Evolutionary conservation across 2,888 invertebrate genomes (phyloP), one percentile per base, ranked within the genome.

Genomic region (Pseudococcus longispinus): DNA sequence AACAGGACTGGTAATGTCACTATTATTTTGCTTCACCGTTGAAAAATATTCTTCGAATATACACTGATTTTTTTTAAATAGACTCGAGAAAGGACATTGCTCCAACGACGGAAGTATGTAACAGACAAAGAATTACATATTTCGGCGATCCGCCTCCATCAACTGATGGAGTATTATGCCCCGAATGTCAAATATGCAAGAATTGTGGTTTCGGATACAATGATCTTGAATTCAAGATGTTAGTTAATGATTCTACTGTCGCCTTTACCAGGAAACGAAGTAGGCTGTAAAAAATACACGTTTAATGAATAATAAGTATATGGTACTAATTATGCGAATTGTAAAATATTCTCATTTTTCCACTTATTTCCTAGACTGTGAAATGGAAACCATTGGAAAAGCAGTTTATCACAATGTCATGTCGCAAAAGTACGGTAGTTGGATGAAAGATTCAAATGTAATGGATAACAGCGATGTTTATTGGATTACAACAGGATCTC

Each of bases 361-460:
- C 15, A 15, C 13, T 1, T 51, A 15, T 26, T 70, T 90, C 91
- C 23, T 91, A 96, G 98, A 96, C 91, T 97, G 97, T 90, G 94
- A 95, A 88, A 92, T 98, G 18, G 96, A 96, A 90, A 96, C 96
- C 0, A 96, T 98, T 83, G 98, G 98, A 0, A 98, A 97, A 90
- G 97, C 98, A 0, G 96, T 98, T 0, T 97, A 95, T 90, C 95
- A 96, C 90, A 94, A 96, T 46, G 94, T 93, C 88, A 95, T 95
- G 88, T 95, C 95, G 88, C 94, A 94, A 89, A 91, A 93, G 23
- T 95, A 94, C 90, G 97, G 97, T 5, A 88, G 89, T 85, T 89
- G 89, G 89, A 89, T 89, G 89, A 88, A 89, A 87, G 98, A 98
- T 83, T 83, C 83, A 13, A 29, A 29, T 32, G 13, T 32, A 37